Base-by-base conservation (phyloP, 2,888 invertebrate genomes). In the Adela reaumurella region DNA sequence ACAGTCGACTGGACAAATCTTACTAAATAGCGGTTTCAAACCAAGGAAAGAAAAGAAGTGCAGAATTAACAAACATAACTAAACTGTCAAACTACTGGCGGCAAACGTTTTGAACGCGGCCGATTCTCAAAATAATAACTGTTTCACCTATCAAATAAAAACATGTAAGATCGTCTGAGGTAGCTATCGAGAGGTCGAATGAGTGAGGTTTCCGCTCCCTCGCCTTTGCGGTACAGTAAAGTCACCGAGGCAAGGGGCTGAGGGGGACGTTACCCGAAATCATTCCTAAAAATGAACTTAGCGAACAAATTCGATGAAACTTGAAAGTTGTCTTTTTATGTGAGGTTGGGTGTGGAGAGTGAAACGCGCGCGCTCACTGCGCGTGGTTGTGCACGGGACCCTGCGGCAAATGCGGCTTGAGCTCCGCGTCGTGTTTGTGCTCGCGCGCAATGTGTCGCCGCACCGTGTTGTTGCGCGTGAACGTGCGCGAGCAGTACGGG, bases 381-480 rank as follows among this genome's bases (percentile, higher is more conserved):
- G 83, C 81, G 68, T 85, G 85, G 65, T 84, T 85, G 62, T 83
- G 83, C 58, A 83, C 81, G 53, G 82, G 78, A 53, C 71, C 72
- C 60, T 81, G 83, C 60, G 83, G 73, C 62, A 83, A 83, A 62
- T 84, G 85, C 56, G 83, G 82, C 59, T 87, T 85, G 63, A 87
- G 79, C 67, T 84, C 87, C 55, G 82, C 67, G 67, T 84, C 85
- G 60, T 88, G 86, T 74, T 92, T 92, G 62, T 93, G 93, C 74
- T 94, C 93, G 58, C 94, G 86, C 28, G 93, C 92, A 67, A 94
- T 93, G 71, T 94, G 94, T 55, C 93, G 85, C 54, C 94, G 85
- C 62, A 94, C 93, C 24, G 93, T 94, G 80, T 94, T 94, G 83
- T 94, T 94, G 62, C 94, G 86, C 57, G 94, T 94, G 74, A 94